Evolutionary conservation across 2,113 vertebrate genomes (phyloP).

Genomic region (Elanus axillaris): DNA sequence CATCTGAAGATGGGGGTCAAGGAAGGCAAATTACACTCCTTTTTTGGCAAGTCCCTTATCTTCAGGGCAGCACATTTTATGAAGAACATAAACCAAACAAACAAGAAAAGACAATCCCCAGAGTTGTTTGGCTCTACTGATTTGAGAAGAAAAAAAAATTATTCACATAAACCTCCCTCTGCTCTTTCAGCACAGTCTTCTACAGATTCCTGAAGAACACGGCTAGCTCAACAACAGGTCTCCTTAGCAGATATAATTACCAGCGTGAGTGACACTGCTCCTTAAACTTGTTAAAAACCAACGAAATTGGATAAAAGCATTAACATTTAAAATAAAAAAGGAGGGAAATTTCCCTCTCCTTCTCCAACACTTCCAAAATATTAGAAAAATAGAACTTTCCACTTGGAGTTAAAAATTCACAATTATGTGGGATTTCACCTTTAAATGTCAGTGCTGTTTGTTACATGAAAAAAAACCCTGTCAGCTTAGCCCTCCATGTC

Average conservation of each 20-base stretch:
- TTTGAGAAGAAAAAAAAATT: not conserved
- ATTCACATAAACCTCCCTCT: not conserved
- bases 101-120: not conserved
- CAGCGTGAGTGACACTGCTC: not conserved
- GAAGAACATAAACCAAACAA: not conserved
- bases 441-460: conserved; percentile 68
- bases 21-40: not conserved
- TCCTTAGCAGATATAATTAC: conserved; percentile 26
- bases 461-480: conserved; percentile 60
- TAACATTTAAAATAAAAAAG: not conserved
- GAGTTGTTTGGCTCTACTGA: not conserved
- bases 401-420: conserved; percentile 52
- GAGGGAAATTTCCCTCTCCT: not conserved
- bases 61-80: not conserved
- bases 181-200: not conserved
- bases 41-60: not conserved
- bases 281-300: not conserved
- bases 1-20: not conserved
- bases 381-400: conserved; percentile 25
- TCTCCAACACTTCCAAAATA: not conserved
- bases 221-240: conserved; percentile 39
- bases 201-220: not conserved
- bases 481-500: conserved; percentile 67
- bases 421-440: conserved; percentile 66
- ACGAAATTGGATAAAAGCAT: not conserved